A percentile compares a stretch with the other conserved stretches of the same genome.
phyloP scores from a whole-genome alignment of 1,140 invertebrate genomes.

The Drosophila auraria region DNA sequence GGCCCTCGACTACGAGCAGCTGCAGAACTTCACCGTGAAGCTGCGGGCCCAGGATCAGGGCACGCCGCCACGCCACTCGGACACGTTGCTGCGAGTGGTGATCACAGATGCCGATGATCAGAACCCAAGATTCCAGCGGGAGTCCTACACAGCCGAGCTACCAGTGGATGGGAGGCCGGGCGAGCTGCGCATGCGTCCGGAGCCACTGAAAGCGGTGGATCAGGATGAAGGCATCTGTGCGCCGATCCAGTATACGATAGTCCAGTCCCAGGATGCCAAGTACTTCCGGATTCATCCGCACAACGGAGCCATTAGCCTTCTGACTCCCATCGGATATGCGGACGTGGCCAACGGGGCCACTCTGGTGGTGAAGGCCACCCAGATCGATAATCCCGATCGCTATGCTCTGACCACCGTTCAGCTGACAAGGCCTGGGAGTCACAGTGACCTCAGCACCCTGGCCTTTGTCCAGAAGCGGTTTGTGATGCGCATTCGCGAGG shows the following conservation, averaged over 20 bases:
- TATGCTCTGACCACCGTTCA: conserved; percentile 94
- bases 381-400: conserved; percentile 94
- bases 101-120: conserved; percentile 97
- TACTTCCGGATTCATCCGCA: conserved; percentile 87
- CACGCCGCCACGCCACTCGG: conserved; percentile 90
- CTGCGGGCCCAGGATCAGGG: conserved; percentile 95
- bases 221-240: conserved; percentile 91
- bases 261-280: conserved; percentile 85
- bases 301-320: conserved; percentile 88
- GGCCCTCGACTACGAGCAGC: conserved; percentile 93
- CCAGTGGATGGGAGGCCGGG: conserved; percentile 85
- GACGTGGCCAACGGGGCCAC: conserved; percentile 89
- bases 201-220: conserved; percentile 89
- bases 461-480: conserved; percentile 92
- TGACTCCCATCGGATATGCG: conserved; percentile 87
- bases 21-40: conserved; percentile 92
- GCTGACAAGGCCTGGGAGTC: conserved; percentile 85
- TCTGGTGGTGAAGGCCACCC: conserved; percentile 92
- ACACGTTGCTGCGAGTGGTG: conserved; percentile 91
- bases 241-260: conserved; percentile 88
- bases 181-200: conserved; percentile 87
- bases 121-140: conserved; percentile 92
- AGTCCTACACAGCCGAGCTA: conserved; percentile 91
- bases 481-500: conserved; percentile 90
- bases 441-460: conserved; percentile 85